Evolutionary conservation across 2,113 vertebrate genomes (phyloP).

Genomic region (Vicugna pacos): DNA sequence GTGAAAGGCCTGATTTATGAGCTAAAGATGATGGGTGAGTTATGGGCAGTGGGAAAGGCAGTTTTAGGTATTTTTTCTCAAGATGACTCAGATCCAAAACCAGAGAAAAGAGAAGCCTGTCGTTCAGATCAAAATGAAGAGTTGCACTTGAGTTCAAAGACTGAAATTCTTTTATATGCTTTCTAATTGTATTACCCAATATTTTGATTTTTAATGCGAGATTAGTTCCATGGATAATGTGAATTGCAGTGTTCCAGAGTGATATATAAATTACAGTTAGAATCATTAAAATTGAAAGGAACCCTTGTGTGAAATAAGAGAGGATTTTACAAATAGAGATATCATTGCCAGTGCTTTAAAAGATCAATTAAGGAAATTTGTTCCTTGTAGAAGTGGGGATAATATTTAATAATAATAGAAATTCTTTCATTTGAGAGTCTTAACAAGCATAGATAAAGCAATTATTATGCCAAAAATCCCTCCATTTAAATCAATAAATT

Average conservation of each 20-base stretch:
- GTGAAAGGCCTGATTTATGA: constrained; percentile 71
- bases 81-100: constrained; percentile 62
- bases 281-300: constrained; percentile 55
- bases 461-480: background rate
- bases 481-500: constrained; percentile 64
- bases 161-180: background rate
- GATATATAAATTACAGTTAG: constrained; percentile 47
- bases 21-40: background rate
- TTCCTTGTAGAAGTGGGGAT: constrained; percentile 20
- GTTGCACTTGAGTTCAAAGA: background rate
- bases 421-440: background rate
- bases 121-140: background rate
- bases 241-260: background rate
- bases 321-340: constrained; percentile 54
- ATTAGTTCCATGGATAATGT: constrained; percentile 19
- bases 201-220: constrained; percentile 74
- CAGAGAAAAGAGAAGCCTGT: constrained; percentile 31
- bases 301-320: background rate
- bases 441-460: constrained; percentile 35
- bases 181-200: constrained; percentile 49
- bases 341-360: constrained; percentile 45
- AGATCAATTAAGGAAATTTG: constrained; percentile 35
- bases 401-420: constrained; percentile 50
- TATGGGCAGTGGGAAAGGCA: constrained; percentile 6
- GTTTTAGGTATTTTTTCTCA: background rate